These are phyloP conservation scores for Drosophila lini DNA, from an alignment of 1,140 invertebrate genomes.

Conservation along the genomic window DNA sequence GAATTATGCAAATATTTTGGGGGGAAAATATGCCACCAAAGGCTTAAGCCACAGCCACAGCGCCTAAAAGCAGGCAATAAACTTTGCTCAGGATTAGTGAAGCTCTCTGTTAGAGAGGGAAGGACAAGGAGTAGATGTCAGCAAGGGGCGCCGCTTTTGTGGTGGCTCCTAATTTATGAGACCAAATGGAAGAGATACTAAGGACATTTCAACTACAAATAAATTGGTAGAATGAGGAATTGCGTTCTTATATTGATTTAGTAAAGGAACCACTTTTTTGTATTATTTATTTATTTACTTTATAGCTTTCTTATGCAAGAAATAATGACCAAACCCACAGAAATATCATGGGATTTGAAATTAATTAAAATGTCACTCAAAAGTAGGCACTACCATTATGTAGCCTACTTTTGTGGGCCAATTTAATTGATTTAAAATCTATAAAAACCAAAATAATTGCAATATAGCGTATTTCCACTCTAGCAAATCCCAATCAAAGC, in stretches of 20 bases:
- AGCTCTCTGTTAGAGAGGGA: no score
- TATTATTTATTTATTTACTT: no score
- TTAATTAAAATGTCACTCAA: background rate
- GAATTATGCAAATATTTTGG: conserved; percentile 41
- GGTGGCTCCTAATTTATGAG: background rate
- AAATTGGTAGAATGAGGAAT: background rate
- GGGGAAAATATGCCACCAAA: conserved; percentile 5
- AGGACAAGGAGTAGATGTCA: background rate
- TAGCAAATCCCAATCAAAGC: background rate
- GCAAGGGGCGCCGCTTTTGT: background rate
- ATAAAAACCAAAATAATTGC: background rate
- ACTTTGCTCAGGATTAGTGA: conserved; percentile 29
- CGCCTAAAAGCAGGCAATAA: conserved; percentile 63
- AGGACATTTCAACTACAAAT: background rate
- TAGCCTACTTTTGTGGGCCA: background rate
- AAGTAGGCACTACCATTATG: no score
- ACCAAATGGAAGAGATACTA: background rate
- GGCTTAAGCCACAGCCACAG: conserved; percentile 3
- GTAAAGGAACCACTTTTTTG: background rate
- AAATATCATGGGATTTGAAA: accelerated
- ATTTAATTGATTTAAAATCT: background rate
- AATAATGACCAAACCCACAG: accelerated
- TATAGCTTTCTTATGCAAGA: background rate
- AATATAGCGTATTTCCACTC: background rate
- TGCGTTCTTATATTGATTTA: background rate